These are phyloP conservation scores for Poecile montanus DNA, from an alignment of 2,797 vertebrate species.

Conservation along the genomic window DNA sequence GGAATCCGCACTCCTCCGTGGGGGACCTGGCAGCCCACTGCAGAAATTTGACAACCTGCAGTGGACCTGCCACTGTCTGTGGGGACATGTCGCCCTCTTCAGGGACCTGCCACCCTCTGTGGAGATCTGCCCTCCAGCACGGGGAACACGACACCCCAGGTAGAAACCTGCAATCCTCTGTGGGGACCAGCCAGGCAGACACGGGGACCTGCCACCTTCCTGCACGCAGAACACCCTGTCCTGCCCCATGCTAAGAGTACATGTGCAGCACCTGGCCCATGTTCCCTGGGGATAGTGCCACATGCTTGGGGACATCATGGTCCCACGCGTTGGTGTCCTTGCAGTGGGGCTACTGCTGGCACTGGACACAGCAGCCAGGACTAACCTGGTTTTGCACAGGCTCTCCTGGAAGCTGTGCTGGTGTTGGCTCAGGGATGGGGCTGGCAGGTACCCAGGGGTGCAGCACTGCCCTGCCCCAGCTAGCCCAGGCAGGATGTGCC, in stretches of 20 bases:
- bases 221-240: not conserved
- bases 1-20: not conserved
- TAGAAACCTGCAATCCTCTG: not conserved
- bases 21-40: not conserved
- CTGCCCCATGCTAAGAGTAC: not conserved
- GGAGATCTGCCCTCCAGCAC: not conserved
- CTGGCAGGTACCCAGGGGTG: fast-evolving
- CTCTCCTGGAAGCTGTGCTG: not conserved
- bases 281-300: not conserved
- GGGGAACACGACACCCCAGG: not conserved
- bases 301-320: fast-evolving
- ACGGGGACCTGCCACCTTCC: not conserved
- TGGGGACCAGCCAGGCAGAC: not conserved
- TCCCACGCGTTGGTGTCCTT: fast-evolving
- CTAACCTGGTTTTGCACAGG: not conserved
- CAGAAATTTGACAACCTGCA: not conserved
- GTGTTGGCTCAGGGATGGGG: not conserved
- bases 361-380: not conserved
- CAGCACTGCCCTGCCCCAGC: not conserved
- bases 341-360: not conserved
- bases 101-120: not conserved
- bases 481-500: not conserved
- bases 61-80: not conserved
- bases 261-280: fast-evolving
- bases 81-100: not conserved